Evolutionary conservation across 2,888 invertebrate species (phyloP), one percentile per base, ranked within the genome.

Genomic region (Zygaena filipendulae): DNA sequence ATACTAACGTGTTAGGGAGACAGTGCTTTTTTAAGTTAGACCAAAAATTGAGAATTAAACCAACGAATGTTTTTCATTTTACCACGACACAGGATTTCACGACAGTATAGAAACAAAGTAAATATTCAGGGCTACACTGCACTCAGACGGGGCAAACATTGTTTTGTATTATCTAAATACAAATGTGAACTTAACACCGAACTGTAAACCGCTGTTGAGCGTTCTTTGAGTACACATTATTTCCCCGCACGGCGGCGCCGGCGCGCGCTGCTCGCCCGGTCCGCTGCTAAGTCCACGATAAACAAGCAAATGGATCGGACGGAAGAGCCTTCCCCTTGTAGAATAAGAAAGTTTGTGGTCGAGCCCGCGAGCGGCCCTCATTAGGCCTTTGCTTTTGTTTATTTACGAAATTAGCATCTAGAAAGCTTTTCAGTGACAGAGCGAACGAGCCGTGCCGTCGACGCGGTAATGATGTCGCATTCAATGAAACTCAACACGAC

Each of bases 281-380:
- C n/a, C n/a, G 49, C 50, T 49, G 46, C 53, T 64, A 66, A 71
- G 71, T 63, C 61, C 56, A 66, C 60, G 57, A 67, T 68, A 75
- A 79, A 75, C 67, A 75, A 68, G 63, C 60, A 68, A 74, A 74
- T 72, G 74, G 70, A 63, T 67, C 59, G 67, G 58, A 59, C 69
- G 71, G 72, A 72, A 71, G 56, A 54, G 63, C 59, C 51, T 52
- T 59, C 55, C 57, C 57, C 54, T 53, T 43, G 38, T 45, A 56
- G 64, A 63, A 66, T 63, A 75, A 74, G 71, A 74, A 75, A 77
- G 64, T 79, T 74, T 66, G 62, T 59, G 60, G 59, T 52, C 51
- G 51, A 54, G 49, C 62, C 60, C 62, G 53, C 57, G 52, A 63
- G 55, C 38, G 44, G 42, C 64, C 66, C 70, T 77, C 77, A 75